Percentiles rank a stretch among this genome's conserved stretches.
phyloP scores from a whole-genome alignment of 2,797 vertebrate species.

The Lophotriccus pileatus region DNA sequence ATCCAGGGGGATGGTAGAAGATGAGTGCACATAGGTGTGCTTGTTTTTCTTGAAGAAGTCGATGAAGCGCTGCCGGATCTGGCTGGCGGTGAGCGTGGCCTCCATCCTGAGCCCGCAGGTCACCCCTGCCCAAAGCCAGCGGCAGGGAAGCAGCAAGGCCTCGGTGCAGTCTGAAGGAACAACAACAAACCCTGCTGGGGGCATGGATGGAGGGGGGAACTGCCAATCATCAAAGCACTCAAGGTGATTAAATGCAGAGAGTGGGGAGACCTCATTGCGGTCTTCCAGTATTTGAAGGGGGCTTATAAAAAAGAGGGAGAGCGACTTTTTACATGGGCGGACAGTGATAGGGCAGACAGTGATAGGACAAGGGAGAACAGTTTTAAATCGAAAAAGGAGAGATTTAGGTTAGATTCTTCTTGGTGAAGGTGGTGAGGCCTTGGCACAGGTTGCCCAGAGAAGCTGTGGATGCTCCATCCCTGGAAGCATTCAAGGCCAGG shows the following conservation, averaged over 20 bases:
- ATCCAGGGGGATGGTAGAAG: conserved; percentile 89
- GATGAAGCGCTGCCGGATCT: conserved; percentile 94
- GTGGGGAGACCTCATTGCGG: accelerated
- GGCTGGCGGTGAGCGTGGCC: conserved; percentile 81
- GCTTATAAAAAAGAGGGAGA: neutral
- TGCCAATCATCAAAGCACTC: neutral
- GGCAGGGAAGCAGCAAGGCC: neutral
- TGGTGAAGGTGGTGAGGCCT: accelerated
- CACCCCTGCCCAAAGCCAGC: neutral
- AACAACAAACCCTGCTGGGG: neutral
- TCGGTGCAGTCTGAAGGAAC: neutral
- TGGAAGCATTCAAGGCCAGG: neutral
- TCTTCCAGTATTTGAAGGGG: neutral
- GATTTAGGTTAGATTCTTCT: neutral
- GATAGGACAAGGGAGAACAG: neutral
- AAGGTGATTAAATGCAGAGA: neutral
- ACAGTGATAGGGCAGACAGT: neutral
- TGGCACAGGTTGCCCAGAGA: neutral
- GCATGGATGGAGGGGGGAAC: neutral
- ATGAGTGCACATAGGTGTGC: conserved; percentile 95
- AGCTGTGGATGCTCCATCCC: neutral
- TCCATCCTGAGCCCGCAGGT: conserved; percentile 80
- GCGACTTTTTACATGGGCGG: neutral
- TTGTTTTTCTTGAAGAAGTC: conserved; percentile 88
- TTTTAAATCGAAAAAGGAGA: neutral